Evolutionary conservation across 2,797 vertebrate genomes (phyloP).

Genomic region (Crenichthys baileyi): DNA sequence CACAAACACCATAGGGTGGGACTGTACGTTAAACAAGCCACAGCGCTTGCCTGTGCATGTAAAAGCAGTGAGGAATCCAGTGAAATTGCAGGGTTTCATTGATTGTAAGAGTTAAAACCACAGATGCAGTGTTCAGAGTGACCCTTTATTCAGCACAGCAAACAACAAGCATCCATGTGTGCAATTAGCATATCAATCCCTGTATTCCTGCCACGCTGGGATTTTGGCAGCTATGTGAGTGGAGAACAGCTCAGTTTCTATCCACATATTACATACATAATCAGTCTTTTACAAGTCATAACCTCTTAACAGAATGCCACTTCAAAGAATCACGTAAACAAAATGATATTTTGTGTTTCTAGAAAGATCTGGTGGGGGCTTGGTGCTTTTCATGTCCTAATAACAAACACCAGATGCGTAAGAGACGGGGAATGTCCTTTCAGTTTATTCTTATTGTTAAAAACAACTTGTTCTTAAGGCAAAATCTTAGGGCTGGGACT

Average conservation of each 20-base stretch:
- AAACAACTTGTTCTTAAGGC: conserved; percentile 6
- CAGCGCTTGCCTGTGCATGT: conserved; percentile 78
- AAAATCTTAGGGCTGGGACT: conserved; percentile 3
- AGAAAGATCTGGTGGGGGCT: conserved; percentile 2
- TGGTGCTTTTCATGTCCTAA: conserved; percentile 8
- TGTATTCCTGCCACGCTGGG: background rate
- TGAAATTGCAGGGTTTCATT: conserved; percentile 84
- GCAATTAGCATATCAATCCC: background rate
- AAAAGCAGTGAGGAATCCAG: conserved; percentile 77
- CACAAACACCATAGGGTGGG: conserved; percentile 41
- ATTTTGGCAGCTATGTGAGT: background rate
- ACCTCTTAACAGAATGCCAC: background rate
- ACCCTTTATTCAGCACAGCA: background rate
- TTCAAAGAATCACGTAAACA: conserved; percentile 6
- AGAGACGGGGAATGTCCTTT: conserved; percentile 7
- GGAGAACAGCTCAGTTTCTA: background rate
- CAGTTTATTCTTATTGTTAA: conserved; percentile 7
- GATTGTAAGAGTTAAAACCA: conserved; percentile 64
- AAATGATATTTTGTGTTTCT: background rate
- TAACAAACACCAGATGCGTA: conserved; percentile 4
- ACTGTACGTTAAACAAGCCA: conserved; percentile 65
- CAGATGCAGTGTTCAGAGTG: conserved; percentile 22
- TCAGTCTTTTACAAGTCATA: background rate
- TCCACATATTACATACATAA: no score
- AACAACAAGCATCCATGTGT: background rate